Base-by-base conservation (phyloP, 2,113 vertebrate species). In the Sebastes fasciatus region DNA sequence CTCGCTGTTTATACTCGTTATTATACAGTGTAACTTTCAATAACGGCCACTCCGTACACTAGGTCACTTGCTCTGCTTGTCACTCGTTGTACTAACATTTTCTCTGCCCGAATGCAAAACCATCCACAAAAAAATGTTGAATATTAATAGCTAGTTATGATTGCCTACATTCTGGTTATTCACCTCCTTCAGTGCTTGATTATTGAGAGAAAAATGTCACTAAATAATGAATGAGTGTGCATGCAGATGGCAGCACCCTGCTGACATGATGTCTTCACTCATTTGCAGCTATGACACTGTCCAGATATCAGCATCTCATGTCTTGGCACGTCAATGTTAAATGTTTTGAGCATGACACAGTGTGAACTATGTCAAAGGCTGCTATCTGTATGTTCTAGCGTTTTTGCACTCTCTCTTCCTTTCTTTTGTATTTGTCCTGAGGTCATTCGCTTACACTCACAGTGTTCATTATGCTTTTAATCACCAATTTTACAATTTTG, bases 141-240 rank as follows among this genome's bases (percentile, higher is more conserved):
- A 4, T 34, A 34, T 34, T 34, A 34, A 34, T 40, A 55, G 23
- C 34, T 65, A 23, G 4, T 48, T 77, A 1, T 17, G 16, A 57
- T 67, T 77, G 34, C 13, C 21, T 9, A 6, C 51, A 11, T 72
- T 54, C 9, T 66, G 66, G 19, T 62, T 52, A 58, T 84, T 55
- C 6, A 1, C 11, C 51, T 48, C 11, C 6, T 63, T 61, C 45
- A 19, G 8, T 55, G 48, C 58, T 46, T 76, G 62, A 23, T 67
- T 75, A 66, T 54, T 79, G 46, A 86, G 62, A 58, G 26, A 60
- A 80, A 34, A 65, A 80, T 71, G 8, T 34, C 60, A 42, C 52
- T 80, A 74, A 85, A 91, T 90, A 80, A 83, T 78, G 69, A 74
- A 80, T 83, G 75, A 86, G 68, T 46, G 69, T 71, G 63, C 67